Conservation (phyloP, 2,113 vertebrate species). For the Aegotheles bennettii region DNA sequence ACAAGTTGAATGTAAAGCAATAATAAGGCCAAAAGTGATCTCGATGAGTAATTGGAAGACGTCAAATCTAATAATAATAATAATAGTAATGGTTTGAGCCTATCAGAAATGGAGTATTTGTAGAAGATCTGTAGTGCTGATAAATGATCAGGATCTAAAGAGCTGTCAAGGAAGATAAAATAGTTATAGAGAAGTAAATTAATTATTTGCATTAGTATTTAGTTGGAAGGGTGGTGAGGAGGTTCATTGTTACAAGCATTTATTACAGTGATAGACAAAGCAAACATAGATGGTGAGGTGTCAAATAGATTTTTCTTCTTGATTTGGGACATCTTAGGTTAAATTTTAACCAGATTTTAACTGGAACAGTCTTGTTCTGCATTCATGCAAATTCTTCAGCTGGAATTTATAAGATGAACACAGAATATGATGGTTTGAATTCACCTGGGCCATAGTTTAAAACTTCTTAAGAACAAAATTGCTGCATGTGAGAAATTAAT, state of each 20-base stretch:
- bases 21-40: not conserved
- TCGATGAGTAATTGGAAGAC: not conserved
- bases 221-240: not conserved
- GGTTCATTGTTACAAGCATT: not conserved
- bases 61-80: not conserved
- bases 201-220: constrained; percentile 29
- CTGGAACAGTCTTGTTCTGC: not conserved
- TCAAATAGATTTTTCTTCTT: not conserved
- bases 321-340: not conserved
- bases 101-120: not conserved
- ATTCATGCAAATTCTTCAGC: not conserved
- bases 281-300: not conserved
- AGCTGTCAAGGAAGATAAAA: constrained; percentile 35
- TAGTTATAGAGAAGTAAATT: not conserved
- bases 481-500: not conserved
- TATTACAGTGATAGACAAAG: not conserved
- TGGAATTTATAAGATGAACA: not conserved
- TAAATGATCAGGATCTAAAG: not conserved
- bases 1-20: not conserved
- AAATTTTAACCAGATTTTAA: not conserved
- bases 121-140: not conserved
- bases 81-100: not conserved
- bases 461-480: not conserved
- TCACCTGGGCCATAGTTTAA: not conserved
- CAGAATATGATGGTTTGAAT: not conserved